A percentile compares a stretch with the other conserved stretches of the same genome.
Conservation (phyloP, 2,797 vertebrate genomes). For the Lutjanus argentimaculatus region DNA sequence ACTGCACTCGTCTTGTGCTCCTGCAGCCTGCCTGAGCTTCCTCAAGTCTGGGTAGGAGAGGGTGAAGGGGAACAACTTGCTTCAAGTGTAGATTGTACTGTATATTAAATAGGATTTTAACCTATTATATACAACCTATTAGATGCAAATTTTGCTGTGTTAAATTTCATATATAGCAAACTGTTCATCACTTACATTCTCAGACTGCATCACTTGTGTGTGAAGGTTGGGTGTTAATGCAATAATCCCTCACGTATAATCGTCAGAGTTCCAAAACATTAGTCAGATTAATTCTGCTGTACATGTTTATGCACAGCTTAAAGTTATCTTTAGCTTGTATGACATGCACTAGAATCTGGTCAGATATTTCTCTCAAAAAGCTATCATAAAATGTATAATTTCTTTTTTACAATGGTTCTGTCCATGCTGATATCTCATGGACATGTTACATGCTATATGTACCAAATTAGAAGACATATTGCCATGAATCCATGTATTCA, state of each 20-base stretch:
- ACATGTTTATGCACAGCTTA: background rate
- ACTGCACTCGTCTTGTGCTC: no score
- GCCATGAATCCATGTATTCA: background rate
- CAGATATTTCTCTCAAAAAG: background rate
- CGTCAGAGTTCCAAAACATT: slow-evolving; percentile 14
- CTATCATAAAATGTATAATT: background rate
- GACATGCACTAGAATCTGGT: background rate
- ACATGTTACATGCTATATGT: background rate
- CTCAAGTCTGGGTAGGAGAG: no score
- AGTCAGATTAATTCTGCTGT: background rate
- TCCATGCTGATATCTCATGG: background rate
- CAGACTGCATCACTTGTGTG: slow-evolving; percentile 17
- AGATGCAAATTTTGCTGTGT: background rate
- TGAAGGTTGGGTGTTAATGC: slow-evolving; percentile 13
- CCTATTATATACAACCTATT: no score
- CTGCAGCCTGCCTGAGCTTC: no score
- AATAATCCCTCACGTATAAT: slow-evolving; percentile 32
- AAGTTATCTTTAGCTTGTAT: background rate
- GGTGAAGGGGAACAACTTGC: no score
- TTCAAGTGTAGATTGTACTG: no score
- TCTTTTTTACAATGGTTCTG: background rate
- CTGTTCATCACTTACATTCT: background rate
- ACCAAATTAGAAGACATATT: background rate
- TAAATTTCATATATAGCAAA: background rate
- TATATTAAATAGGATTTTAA: no score